These are phyloP conservation scores for Camelus bactrianus DNA, from an alignment of 2,113 vertebrate species.

Conservation along the genomic window DNA sequence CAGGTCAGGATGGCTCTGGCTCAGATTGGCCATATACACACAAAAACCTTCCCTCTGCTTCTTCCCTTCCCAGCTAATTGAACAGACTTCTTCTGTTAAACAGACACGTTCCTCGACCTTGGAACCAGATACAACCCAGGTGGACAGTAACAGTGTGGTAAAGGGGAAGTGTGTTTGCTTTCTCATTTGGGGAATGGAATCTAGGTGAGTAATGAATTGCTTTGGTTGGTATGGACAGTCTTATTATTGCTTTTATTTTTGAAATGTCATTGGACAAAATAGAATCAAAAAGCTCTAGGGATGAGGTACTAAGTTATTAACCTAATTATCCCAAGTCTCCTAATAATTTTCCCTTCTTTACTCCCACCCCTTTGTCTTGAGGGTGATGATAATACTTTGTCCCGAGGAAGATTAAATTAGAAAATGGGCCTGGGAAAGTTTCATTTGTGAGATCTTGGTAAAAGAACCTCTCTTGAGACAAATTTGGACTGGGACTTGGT, in stretches of 20 bases:
- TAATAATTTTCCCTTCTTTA: not conserved
- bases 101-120: not conserved
- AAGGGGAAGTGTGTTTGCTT: not conserved
- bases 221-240: not conserved
- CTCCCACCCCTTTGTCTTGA: not conserved
- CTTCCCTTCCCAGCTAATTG: not conserved
- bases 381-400: not conserved
- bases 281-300: not conserved
- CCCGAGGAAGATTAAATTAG: not conserved
- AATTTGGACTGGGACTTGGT: not conserved
- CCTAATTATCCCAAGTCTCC: not conserved
- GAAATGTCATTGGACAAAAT: not conserved
- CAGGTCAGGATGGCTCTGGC: not conserved
- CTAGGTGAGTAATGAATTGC: conserved; percentile 11
- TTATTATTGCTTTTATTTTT: conserved; percentile 60
- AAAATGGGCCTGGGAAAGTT: not conserved
- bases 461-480: not conserved
- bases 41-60: not conserved
- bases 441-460: not conserved
- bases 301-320: conserved; percentile 5
- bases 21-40: not conserved
- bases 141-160: not conserved
- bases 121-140: not conserved
- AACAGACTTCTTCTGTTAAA: conserved; percentile 10
- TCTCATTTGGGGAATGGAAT: not conserved